phyloP scores from a whole-genome alignment of 2,797 vertebrate genomes.

The Lophius americanus region DNA sequence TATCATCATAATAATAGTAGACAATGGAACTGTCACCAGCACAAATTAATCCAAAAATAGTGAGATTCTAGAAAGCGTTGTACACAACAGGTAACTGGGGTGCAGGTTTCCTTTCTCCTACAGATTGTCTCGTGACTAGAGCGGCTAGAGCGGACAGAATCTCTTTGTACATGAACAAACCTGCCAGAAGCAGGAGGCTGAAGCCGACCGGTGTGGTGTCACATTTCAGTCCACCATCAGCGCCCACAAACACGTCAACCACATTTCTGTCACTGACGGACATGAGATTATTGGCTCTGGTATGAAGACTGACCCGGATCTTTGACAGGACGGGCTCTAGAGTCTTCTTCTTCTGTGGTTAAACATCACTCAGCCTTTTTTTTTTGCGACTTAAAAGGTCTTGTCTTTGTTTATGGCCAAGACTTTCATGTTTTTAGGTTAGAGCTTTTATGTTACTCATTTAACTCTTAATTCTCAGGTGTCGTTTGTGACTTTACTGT shows the following conservation, averaged over 20 bases:
- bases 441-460: too few relatives aligned
- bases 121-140: constrained; percentile 88
- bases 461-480: too few relatives aligned
- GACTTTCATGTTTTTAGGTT: too few relatives aligned
- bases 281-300: constrained; percentile 5
- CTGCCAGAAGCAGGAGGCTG: constrained; percentile 42
- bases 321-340: too few relatives aligned
- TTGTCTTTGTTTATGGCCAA: too few relatives aligned
- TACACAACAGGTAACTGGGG: constrained; percentile 87
- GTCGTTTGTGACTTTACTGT: too few relatives aligned
- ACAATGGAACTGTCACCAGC: constrained; percentile 95
- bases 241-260: constrained; percentile 26
- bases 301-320: background rate
- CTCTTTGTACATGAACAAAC: constrained; percentile 75
- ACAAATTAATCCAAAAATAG: constrained; percentile 93
- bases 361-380: too few relatives aligned
- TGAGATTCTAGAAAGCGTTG: constrained; percentile 88
- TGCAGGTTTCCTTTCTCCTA: constrained; percentile 82
- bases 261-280: too few relatives aligned
- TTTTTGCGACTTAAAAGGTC: too few relatives aligned
- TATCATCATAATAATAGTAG: constrained; percentile 80
- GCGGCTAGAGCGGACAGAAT: constrained; percentile 74
- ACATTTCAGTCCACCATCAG: constrained; percentile 63
- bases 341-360: too few relatives aligned
- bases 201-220: constrained; percentile 68